These are phyloP conservation scores for Carlito syrichta DNA, from an alignment of 2,113 vertebrate species.

Conservation along the genomic window DNA sequence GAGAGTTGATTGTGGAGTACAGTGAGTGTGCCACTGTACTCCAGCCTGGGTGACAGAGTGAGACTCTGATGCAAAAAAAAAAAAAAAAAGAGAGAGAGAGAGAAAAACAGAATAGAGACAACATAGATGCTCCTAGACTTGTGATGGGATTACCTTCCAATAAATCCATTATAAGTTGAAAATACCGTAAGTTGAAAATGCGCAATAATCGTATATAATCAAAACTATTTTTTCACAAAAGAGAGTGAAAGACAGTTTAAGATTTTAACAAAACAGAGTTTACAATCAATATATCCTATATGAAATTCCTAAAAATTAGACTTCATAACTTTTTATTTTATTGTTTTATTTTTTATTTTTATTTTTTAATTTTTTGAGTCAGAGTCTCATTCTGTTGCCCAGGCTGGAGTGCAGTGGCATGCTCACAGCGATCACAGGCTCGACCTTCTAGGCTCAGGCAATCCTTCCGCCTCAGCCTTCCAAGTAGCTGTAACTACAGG, in stretches of 20 bases:
- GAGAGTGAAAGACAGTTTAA: not conserved
- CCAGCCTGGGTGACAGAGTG: not conserved
- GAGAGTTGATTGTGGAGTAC: no score
- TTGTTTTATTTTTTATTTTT: no score
- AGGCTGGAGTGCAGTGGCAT: no score
- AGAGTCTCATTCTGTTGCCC: no score
- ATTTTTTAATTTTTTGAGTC: no score
- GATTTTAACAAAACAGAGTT: not conserved
- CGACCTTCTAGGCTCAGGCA: no score
- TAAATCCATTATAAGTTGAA: not conserved
- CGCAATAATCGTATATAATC: not conserved
- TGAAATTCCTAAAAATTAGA: no score
- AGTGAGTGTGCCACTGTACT: not conserved
- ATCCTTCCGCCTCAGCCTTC: no score
- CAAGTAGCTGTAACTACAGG: no score
- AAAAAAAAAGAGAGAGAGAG: not conserved
- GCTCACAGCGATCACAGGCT: no score
- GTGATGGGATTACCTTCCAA: not conserved
- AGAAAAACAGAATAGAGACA: not conserved
- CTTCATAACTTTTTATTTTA: no score
- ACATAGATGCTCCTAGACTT: not conserved
- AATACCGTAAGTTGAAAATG: not conserved
- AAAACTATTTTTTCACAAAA: not conserved
- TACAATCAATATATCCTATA: not conserved
- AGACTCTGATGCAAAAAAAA: not conserved